Evolutionary conservation across 2,888 invertebrate species (phyloP).

Genomic region (Rugalucina vietnamica): DNA sequence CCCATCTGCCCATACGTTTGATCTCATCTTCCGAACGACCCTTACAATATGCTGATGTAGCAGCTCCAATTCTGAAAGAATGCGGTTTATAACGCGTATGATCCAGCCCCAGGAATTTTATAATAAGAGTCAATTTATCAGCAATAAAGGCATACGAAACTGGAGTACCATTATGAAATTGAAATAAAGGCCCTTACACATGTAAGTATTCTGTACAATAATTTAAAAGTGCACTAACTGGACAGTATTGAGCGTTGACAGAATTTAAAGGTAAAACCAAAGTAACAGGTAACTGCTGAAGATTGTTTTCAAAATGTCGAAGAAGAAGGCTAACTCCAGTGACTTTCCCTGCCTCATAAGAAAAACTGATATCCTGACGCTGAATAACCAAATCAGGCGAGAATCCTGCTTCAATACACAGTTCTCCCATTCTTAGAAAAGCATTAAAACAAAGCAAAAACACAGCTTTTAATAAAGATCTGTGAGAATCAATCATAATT

Average conservation of each 20-base stretch:
- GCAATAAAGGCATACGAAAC: background rate
- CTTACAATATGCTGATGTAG: background rate
- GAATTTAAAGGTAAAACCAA: background rate
- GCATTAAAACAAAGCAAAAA: background rate
- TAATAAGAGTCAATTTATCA: background rate
- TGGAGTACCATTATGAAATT: background rate
- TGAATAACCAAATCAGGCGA: background rate
- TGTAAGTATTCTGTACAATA: background rate
- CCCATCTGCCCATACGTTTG: constrained; percentile 1
- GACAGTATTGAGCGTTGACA: background rate
- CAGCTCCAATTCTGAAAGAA: constrained; percentile 12
- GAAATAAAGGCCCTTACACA: background rate
- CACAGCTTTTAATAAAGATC: background rate
- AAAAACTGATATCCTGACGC: background rate
- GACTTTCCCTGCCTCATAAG: background rate
- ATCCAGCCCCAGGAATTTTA: background rate
- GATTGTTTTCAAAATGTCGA: background rate
- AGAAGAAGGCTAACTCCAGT: background rate
- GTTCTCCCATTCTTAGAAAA: constrained; percentile 3
- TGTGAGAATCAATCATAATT: background rate
- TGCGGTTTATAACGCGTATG: background rate
- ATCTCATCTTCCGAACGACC: constrained; percentile 4
- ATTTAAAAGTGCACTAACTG: background rate
- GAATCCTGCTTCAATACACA: background rate
- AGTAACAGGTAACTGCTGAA: background rate